Evolutionary conservation across 2,797 vertebrate species (phyloP), one percentile per base, ranked within the genome.

Genomic region (Podarcis lilfordi): DNA sequence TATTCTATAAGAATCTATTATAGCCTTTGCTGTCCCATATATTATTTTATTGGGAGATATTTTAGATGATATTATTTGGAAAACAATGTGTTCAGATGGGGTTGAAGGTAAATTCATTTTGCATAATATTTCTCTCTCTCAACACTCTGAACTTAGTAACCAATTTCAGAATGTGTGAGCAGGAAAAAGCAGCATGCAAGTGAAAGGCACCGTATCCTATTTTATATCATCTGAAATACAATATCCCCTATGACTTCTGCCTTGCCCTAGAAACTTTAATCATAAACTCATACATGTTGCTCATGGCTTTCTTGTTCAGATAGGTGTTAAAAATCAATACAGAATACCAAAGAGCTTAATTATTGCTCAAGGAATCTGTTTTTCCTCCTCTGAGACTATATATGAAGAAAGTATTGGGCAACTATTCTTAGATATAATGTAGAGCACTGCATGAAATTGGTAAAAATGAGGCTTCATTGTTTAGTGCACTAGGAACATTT

Each of bases 251-350:
- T 74, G 74, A 91, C 89, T 92, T 80, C 27, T 88, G 78, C 81
- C 87, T 45, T 87, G 78, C 87, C 50, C 90, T 1, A 71, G 76
- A 74, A 91, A 91, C 88, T 84, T 84, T 87, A 77, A 89, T 89
- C 27, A 40, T 27, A 45, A 35, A 15, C 78, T 89, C 87, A 83
- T 69, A 86, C 50, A 86, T 85, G 32, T 66, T 72, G 32, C 17
- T 78, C 80, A 85, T 82, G 68, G 78, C 86, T 84, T 72, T 88
- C n/a, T 83, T 55, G 21, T 35, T 90, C 11, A 80, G 78, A 85
- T 74, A 0, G 13, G 64, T 75, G 66, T 1, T 88, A 72, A 81
- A 93, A 86, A 91, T 77, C 85, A 92, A 80, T 59, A 45, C 15
- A 78, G 32, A 15, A 61, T 80, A 75, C 4, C 61, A 59, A 29